Percentiles rank a stretch among this genome's conserved stretches.
Evolutionary conservation across 2,113 vertebrate species (phyloP).

Genomic region (Gymnarchus niloticus): DNA sequence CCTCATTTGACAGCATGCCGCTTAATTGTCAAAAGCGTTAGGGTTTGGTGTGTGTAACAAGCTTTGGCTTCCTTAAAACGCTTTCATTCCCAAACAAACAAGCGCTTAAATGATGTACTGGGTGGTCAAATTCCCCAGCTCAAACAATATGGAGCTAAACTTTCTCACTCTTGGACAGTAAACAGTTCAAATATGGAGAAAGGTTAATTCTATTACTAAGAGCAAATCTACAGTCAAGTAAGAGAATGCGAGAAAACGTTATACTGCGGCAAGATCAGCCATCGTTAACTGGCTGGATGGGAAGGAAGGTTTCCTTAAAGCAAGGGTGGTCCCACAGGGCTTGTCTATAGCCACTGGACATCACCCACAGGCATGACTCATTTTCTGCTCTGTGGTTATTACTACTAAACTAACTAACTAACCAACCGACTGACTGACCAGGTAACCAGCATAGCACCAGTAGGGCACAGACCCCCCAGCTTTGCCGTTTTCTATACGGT

Average conservation of each 20-base stretch:
- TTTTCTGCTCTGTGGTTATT: no score
- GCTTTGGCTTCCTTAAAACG: background rate
- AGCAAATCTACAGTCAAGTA: background rate
- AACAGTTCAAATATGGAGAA: background rate
- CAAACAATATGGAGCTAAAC: background rate
- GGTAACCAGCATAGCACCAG: background rate
- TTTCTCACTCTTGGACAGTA: background rate
- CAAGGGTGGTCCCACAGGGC: background rate
- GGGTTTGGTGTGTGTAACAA: background rate
- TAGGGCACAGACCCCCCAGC: background rate
- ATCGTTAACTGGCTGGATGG: background rate
- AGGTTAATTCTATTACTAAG: background rate
- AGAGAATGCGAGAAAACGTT: background rate
- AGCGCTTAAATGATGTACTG: background rate
- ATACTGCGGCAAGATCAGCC: background rate
- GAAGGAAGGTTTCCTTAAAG: background rate
- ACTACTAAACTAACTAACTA: no score
- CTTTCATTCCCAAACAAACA: background rate
- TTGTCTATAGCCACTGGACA: background rate
- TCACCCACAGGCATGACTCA: background rate
- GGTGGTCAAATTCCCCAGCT: background rate
- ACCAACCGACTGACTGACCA: no score
- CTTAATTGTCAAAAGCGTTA: background rate
- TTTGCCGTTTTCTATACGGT: background rate
- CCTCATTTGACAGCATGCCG: background rate